Evolutionary conservation across 1,140 invertebrate species (phyloP), one percentile per base, ranked within the genome.

Genomic region (Diabrotica undecimpunctata): DNA sequence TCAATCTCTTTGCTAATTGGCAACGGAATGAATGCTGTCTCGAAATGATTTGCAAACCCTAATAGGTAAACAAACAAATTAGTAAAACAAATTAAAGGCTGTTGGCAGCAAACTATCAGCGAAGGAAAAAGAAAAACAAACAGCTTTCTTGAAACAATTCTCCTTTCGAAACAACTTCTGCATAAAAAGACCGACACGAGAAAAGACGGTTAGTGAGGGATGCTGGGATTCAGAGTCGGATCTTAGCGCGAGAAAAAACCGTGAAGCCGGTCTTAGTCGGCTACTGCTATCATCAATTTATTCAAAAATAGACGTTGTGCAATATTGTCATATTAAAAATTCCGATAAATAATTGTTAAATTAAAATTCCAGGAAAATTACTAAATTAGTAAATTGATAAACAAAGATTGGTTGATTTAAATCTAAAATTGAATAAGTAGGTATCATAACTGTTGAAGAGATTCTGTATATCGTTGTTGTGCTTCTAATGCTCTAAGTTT

Each of bases 181-280:
- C 54, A 55, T 55, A 25, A 55, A 55, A 55, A 55, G 54, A 55
- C 54, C 12, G 35, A 14, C 51, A 25, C 41, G 41, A 46, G 41
- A 46, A 6, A 46, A 46, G 41, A 46, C 41, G 41, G 41, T 46
- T 46, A 46, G 8, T 46, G 41, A 46, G n/a, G 41, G 41, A 46
- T 46, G n/a, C 8, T 10, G 41, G 41, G 41, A 25, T 25, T 25
- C 25, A 25, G 25, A 25, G 25, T 25, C 25, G 25, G 25, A 25
- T 25, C 25, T 25, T 25, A n/a, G 25, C 25, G 25, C 25, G 25
- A 25, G 25, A 25, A 25, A 25, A 25, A 25, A 25, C 4, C 25
- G 25, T 25, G 4, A 25, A 25, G 25, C 25, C 4, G 1, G 25
- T 25, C 25, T 25, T 25, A 14, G 51, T 53, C 1, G 25, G 25